These are phyloP conservation scores for Corythornis vintsioides DNA, from an alignment of 2,113 vertebrate genomes.

Conservation along the genomic window DNA sequence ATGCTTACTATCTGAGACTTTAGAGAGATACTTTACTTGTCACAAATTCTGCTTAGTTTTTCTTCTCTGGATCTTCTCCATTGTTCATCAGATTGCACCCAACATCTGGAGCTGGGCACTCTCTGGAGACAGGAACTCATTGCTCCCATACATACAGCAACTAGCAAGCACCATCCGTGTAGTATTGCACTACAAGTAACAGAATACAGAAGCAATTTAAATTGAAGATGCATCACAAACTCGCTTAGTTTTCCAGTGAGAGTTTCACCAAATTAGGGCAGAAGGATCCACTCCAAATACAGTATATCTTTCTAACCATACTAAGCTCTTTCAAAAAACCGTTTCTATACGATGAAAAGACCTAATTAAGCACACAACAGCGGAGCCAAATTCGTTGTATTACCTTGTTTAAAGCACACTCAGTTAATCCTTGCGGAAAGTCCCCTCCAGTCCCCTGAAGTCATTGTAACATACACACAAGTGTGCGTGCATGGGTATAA, in stretches of 20 bases:
- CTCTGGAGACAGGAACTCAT: neutral
- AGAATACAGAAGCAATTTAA: neutral
- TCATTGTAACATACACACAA: slow-evolving; percentile 68
- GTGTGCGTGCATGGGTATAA: slow-evolving; percentile 75
- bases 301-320: neutral
- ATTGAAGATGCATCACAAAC: neutral
- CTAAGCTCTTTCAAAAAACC: neutral
- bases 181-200: neutral
- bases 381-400: neutral
- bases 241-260: neutral
- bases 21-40: neutral
- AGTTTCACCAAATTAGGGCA: neutral
- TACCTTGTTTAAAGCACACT: slow-evolving; percentile 56
- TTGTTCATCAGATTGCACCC: neutral
- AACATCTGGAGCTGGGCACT: neutral
- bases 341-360: neutral
- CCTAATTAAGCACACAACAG: neutral
- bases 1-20: neutral
- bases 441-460: slow-evolving; percentile 76
- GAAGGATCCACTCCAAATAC: neutral
- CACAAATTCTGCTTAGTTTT: neutral
- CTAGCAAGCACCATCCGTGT: neutral
- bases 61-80: neutral
- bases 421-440: slow-evolving; percentile 74
- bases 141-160: neutral